Percentiles rank a stretch among this genome's conserved stretches.
These are phyloP conservation scores for Actinia tenebrosa DNA, from an alignment of 64 coral and sea anemone genomes.

Conservation along the genomic window DNA sequence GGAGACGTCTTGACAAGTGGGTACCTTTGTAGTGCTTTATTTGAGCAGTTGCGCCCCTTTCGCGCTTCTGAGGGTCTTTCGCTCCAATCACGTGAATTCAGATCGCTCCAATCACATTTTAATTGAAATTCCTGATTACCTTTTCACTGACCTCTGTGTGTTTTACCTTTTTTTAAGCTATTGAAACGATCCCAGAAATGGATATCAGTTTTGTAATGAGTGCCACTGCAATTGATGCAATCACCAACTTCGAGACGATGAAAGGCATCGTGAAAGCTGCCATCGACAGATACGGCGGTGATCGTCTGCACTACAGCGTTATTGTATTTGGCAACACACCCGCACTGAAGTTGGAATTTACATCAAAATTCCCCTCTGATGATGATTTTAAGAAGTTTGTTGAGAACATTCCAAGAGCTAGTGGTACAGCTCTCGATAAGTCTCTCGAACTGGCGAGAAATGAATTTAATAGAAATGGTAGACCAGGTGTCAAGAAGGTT, in stretches of 20 bases:
- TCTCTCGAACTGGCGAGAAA: slow-evolving; percentile 13
- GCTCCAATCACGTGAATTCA: no score
- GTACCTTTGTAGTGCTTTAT: no score
- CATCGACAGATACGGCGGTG: slow-evolving; percentile 50
- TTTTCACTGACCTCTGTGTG: no score
- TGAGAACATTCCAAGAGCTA: slow-evolving; percentile 9
- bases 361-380: slow-evolving; percentile 8
- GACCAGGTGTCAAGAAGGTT: slow-evolving; percentile 51
- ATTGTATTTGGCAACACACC: slow-evolving; percentile 45
- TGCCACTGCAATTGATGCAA: slow-evolving; percentile 35
- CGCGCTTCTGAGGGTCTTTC: no score
- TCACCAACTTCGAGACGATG: slow-evolving; percentile 42
- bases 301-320: slow-evolving; percentile 40
- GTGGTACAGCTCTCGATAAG: slow-evolving; percentile 19
- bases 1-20: no score
- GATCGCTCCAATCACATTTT: no score
- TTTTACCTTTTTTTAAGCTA: slow-evolving; percentile 24
- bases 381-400: slow-evolving; percentile 29
- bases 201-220: slow-evolving; percentile 73
- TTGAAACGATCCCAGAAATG: slow-evolving; percentile 53
- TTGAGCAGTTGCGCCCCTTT: no score
- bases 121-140: no score
- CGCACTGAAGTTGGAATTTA: slow-evolving; percentile 19
- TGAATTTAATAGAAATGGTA: slow-evolving; percentile 23
- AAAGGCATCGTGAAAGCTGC: slow-evolving; percentile 59